A percentile compares a stretch with the other conserved stretches of the same genome.
phyloP scores from a whole-genome alignment of 2,113 vertebrate species.

The Papio anubis region DNA sequence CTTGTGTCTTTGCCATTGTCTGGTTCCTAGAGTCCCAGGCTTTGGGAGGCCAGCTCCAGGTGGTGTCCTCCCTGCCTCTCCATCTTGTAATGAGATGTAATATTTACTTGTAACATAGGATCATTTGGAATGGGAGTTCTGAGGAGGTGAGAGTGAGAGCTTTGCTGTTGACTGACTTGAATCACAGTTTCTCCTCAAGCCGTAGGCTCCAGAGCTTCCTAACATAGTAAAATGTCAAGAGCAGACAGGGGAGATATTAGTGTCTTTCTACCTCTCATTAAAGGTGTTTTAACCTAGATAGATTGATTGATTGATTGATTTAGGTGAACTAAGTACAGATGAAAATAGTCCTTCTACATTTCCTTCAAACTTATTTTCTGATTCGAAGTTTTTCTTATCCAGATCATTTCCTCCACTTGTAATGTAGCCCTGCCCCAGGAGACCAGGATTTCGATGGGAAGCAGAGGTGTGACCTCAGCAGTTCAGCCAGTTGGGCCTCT shows the following conservation, averaged over 20 bases:
- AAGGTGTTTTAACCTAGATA: conserved; percentile 65
- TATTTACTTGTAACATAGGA: conserved; percentile 74
- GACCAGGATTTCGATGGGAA: neutral
- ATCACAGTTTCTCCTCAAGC: conserved; percentile 59
- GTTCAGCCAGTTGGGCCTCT: neutral
- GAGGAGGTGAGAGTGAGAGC: conserved; percentile 35
- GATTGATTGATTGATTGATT: neutral
- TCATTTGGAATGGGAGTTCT: conserved; percentile 57
- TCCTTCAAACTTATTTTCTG: conserved; percentile 2
- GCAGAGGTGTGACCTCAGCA: neutral
- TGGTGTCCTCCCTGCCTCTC: conserved; percentile 33
- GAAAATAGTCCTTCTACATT: neutral
- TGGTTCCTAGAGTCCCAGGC: conserved; percentile 63
- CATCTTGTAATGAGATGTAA: conserved; percentile 67
- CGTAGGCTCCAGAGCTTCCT: conserved; percentile 61
- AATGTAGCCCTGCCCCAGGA: neutral
- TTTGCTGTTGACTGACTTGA: conserved; percentile 37
- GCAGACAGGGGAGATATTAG: conserved; percentile 56
- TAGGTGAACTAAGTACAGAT: neutral
- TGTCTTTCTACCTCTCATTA: conserved; percentile 74
- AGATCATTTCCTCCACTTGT: neutral
- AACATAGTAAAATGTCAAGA: conserved; percentile 72
- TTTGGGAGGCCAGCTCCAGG: conserved; percentile 45
- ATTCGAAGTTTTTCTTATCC: neutral
- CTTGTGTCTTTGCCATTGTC: conserved; percentile 57